Evolutionary conservation across 1,140 invertebrate genomes (phyloP), one percentile per base, ranked within the genome.

Genomic region (Colletes latitarsis): DNA sequence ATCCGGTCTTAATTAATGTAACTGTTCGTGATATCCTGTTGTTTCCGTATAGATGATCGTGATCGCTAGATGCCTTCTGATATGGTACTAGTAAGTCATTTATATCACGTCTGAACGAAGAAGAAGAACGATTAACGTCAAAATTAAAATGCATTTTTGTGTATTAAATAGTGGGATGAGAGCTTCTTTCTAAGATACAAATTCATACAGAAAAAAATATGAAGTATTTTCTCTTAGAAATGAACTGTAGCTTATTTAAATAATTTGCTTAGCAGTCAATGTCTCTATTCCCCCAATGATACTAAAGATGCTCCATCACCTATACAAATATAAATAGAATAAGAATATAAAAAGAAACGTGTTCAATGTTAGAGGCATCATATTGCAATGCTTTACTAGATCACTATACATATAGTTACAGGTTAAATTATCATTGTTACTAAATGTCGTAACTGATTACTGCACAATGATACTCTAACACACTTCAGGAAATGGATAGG

Each of bases 1-100:
- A 84, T 80, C 82, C 55, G 46, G 75, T 21, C 66, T 74, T 83
- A 84, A 87, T 87, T 83, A 87, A 86, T 58, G 70, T 81, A 83
- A 86, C 84, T 81, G 81, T 86, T 58, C 60, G 62, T 74, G 66
- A 70, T 77, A 81, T 82, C n/a, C 76, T 80, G 67, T 62, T 78
- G 76, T 83, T 81, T 81, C 60, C 66, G 55, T 19, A 19, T 68
- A 74, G 55, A 69, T 53, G 57, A 77, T 72, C 63, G 17, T 77
- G 72, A 86, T 77, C 15, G 58, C n/a, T 69, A 80, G 58, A 76
- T 83, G 79, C 63, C 58, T 77, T 74, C 10, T 53, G 30, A 60
- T n/a, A 68, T 58, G 53, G 19, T 52, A 15, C 21, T 4, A 62
- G 49, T 49, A 12, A 53, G n/a, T 69, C 79, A 73, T 72, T 81